Percentiles rank a stretch among this genome's conserved stretches.
These are phyloP conservation scores for Caenorhabditis auriculariae DNA, from an alignment of 2,888 invertebrate genomes.

Conservation along the genomic window DNA sequence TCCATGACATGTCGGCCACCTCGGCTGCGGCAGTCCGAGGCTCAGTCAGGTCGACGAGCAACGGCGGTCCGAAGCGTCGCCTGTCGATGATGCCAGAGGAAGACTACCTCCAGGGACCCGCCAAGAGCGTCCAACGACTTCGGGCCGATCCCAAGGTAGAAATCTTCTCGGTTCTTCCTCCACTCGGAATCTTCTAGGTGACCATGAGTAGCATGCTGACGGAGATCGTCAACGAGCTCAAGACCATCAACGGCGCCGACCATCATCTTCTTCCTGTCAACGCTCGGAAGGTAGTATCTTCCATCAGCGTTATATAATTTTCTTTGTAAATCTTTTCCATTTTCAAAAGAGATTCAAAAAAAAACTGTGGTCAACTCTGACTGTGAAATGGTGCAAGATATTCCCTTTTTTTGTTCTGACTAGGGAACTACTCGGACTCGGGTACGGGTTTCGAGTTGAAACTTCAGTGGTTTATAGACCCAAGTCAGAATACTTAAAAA, in stretches of 20 bases:
- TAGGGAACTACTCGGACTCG: no score
- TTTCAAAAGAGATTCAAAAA: no score
- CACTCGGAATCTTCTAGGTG: slow-evolving; percentile 32
- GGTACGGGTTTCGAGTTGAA: no score
- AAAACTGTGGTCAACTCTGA: no score
- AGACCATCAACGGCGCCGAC: slow-evolving; percentile 82
- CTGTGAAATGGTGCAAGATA: no score
- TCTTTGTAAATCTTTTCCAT: no score
- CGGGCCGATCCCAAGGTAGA: slow-evolving; percentile 90
- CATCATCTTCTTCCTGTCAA: slow-evolving; percentile 93
- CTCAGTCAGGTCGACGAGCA: slow-evolving; percentile 15
- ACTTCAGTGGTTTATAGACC: no score
- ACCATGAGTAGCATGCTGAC: slow-evolving; percentile 49
- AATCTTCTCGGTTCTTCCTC: background rate
- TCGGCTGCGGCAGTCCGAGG: no score
- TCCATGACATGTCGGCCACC: no score
- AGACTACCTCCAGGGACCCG: slow-evolving; percentile 60
- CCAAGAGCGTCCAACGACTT: slow-evolving; percentile 79
- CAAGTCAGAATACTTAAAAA: background rate
- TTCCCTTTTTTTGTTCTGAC: no score
- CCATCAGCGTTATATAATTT: background rate
- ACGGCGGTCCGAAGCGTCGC: slow-evolving; percentile 30
- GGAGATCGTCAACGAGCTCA: slow-evolving; percentile 72
- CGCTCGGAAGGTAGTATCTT: slow-evolving; percentile 72
- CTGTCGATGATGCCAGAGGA: slow-evolving; percentile 46